Base-by-base conservation (phyloP, 2,888 invertebrate species). In the Brachyptera putata region DNA sequence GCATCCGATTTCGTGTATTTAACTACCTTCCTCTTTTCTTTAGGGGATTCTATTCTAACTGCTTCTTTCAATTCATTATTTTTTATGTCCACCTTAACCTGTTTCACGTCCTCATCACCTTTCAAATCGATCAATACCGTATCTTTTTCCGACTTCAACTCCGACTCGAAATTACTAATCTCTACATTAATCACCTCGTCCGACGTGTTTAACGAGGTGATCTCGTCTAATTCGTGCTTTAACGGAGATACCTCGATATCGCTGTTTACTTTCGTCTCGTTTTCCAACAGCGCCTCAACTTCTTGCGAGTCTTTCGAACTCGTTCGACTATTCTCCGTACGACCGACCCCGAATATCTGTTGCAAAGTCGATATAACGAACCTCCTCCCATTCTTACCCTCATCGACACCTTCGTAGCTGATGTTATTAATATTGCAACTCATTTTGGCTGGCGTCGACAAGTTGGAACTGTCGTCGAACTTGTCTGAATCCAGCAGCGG, bases 281-380 rank as follows among this genome's bases (percentile, higher is more conserved):
- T 13, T 7, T 46, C 46, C 1, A 46, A 18, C 34, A 34, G 21
- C 2, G 36, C 9, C 34, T 53, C 53, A 18, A 14, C 30, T 16
- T 50, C 50, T 9, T 34, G 22, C 21, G 46, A 11, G 21, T 30
- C 30, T 30, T 30, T 30, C 11, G 43, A 43, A 21, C 36, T 53
- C 34, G 53, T 36, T 21, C 34, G 14, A 3, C 36, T 53, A 4
- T 14, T 18, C 9, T 34, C 34, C 11, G 16, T 13, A 11, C 14
- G n/a, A 4, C 30, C 50, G 50, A 34, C 50, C 22, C 60, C 58
- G 57, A 63, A 63, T 13, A 63, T 59, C 26, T 63, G 63, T 26
- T 63, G 63, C 14, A 63, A 34, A 21, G 63, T 63, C n/a, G 63
- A 61, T 26, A 63, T 61, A 18, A 61, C 63, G 41, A 58, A 48